A percentile compares a stretch with the other conserved stretches of the same genome.
Conservation (phyloP, 1,140 invertebrate species). For the Prorops nasuta region DNA sequence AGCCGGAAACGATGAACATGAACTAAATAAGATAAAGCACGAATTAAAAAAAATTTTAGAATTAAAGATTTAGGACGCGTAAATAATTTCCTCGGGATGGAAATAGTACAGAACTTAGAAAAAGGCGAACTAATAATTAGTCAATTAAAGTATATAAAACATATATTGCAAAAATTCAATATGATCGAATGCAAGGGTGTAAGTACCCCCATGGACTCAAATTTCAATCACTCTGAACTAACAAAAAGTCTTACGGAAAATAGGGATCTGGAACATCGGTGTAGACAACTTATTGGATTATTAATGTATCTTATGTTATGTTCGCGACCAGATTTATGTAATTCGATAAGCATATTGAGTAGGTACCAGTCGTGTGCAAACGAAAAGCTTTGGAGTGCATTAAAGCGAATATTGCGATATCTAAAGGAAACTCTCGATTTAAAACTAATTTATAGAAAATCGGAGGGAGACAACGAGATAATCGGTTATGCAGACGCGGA, state of each 20-base stretch:
- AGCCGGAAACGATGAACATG: neutral
- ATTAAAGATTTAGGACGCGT: neutral
- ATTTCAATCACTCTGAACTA: neutral
- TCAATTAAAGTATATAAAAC: neutral
- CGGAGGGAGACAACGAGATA: neutral
- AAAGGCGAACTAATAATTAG: neutral
- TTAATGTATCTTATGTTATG: slow-evolving; percentile 47
- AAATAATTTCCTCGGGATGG: slow-evolving; percentile 1
- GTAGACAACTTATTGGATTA: slow-evolving; percentile 35
- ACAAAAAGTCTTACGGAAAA: neutral
- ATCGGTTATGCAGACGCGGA: neutral
- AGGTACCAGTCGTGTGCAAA: neutral
- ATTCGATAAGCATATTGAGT: slow-evolving; percentile 34
- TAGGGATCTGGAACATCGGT: neutral
- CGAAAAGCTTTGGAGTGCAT: neutral
- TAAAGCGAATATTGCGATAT: slow-evolving; percentile 11
- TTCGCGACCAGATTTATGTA: slow-evolving; percentile 53
- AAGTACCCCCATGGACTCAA: neutral
- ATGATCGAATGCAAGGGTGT: neutral
- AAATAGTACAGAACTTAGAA: neutral
- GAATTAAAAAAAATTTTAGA: neutral
- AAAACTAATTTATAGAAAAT: neutral
- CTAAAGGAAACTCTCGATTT: slow-evolving; percentile 14
- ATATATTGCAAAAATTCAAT: neutral
- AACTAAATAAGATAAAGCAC: neutral